A percentile compares a stretch with the other conserved stretches of the same genome.
These are phyloP conservation scores for Heliconius erato DNA, from an alignment of 2,888 invertebrate species.

Conservation along the genomic window DNA sequence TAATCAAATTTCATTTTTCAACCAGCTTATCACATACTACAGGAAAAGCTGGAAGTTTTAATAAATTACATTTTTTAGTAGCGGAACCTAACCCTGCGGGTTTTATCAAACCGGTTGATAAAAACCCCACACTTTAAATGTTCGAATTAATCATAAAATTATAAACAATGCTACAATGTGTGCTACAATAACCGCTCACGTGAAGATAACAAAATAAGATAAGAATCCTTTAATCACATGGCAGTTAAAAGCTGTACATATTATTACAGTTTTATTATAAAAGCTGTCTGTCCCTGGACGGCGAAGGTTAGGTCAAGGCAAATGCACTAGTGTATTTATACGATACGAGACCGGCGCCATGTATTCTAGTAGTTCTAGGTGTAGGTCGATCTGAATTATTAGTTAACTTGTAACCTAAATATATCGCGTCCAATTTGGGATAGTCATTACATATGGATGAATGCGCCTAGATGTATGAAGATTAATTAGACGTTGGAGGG, in stretches of 20 bases:
- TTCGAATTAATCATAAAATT: not conserved
- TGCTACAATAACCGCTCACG: not conserved
- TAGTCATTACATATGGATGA: slow-evolving; percentile 17
- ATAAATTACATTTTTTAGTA: not conserved
- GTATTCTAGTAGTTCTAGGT: slow-evolving; percentile 43
- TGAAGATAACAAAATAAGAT: not conserved
- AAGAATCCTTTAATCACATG: not conserved
- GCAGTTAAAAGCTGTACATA: slow-evolving; percentile 24
- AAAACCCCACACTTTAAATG: not conserved
- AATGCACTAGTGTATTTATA: slow-evolving; percentile 63
- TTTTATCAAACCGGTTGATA: not conserved
- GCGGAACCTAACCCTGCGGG: not conserved
- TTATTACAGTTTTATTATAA: slow-evolving; percentile 50
- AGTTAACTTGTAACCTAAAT: slow-evolving; percentile 27
- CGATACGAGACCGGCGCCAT: slow-evolving; percentile 53
- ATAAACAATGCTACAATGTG: not conserved
- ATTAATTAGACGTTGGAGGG: not conserved
- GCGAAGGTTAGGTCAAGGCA: slow-evolving; percentile 79
- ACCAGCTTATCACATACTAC: too few species aligned
- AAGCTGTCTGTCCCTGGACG: slow-evolving; percentile 46
- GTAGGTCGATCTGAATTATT: slow-evolving; percentile 36
- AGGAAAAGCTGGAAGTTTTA: not conserved
- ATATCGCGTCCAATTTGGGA: slow-evolving; percentile 20
- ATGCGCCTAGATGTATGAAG: not conserved
- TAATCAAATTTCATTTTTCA: too few species aligned